A percentile compares a stretch with the other conserved stretches of the same genome.
Conservation (phyloP, 2,888 invertebrate genomes). For the Cerceris rybyensis region DNA sequence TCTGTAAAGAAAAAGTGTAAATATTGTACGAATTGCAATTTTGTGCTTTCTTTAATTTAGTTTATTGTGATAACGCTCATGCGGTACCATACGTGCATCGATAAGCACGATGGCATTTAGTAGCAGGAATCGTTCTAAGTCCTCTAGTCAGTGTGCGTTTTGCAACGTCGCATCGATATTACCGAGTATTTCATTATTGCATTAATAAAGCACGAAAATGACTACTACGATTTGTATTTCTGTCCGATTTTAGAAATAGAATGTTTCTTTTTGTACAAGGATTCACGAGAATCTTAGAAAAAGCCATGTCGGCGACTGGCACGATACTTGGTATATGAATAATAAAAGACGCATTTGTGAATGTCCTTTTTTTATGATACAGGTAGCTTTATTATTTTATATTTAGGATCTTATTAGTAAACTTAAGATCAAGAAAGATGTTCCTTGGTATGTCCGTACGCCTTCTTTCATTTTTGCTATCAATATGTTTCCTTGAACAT, state of each 20-base stretch:
- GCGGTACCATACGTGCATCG: slow-evolving; percentile 35
- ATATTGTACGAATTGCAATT: slow-evolving; percentile 55
- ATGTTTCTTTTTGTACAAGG: slow-evolving; percentile 5
- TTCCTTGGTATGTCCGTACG: slow-evolving; percentile 36
- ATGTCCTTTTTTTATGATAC: slow-evolving; percentile 38
- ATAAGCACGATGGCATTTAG: slow-evolving; percentile 25
- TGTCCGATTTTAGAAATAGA: slow-evolving; percentile 13
- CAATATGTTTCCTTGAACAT: slow-evolving; percentile 41
- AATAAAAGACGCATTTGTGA: slow-evolving; percentile 21
- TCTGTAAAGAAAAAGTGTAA: slow-evolving; percentile 61
- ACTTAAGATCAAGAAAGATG: slow-evolving; percentile 26
- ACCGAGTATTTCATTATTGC: slow-evolving; percentile 62
- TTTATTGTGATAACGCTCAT: slow-evolving; percentile 40
- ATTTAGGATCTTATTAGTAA: slow-evolving; percentile 8
- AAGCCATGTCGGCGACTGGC: slow-evolving; percentile 14
- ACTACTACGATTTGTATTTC: slow-evolving; percentile 21
- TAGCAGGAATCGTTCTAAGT: slow-evolving; percentile 59
- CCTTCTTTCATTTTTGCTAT: slow-evolving; percentile 33
- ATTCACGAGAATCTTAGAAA: background rate
- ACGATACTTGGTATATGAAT: slow-evolving; percentile 12
- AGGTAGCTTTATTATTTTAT: slow-evolving; percentile 39
- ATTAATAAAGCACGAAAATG: slow-evolving; percentile 61
- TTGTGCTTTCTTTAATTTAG: slow-evolving; percentile 41
- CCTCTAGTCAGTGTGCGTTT: slow-evolving; percentile 76
- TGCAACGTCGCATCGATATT: slow-evolving; percentile 66